Conservation (phyloP, 2,113 vertebrate species). For the Cromileptes altivelis region DNA sequence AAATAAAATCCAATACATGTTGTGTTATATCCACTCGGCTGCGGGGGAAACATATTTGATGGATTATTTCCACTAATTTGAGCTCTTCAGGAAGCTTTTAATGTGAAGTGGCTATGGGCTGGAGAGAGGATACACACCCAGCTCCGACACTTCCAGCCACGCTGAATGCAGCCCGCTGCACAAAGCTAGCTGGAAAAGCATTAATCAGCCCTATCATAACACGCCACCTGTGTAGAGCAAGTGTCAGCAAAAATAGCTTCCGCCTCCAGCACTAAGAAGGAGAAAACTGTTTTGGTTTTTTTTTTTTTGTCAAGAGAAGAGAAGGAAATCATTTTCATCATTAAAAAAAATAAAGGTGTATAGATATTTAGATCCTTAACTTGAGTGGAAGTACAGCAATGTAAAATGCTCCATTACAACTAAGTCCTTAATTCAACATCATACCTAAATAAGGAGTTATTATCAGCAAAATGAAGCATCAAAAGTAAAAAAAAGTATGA, state of each 20-base stretch:
- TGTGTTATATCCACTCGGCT: slow-evolving; percentile 20
- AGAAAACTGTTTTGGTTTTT: background rate
- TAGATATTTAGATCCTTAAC: too few species aligned
- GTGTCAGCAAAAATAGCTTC: slow-evolving; percentile 50
- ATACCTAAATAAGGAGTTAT: background rate
- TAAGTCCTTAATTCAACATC: background rate
- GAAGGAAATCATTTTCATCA: background rate
- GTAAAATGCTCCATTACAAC: background rate
- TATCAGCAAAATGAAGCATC: background rate
- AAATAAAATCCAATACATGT: slow-evolving; percentile 4
- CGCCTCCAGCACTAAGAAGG: background rate
- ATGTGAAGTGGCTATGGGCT: slow-evolving; percentile 57
- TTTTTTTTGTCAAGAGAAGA: background rate
- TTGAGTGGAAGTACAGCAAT: background rate
- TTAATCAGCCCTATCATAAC: slow-evolving; percentile 56
- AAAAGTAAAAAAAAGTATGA: background rate
- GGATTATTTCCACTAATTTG: slow-evolving; percentile 71
- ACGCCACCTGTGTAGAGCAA: slow-evolving; percentile 41
- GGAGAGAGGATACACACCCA: slow-evolving; percentile 52
- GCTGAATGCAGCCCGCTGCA: slow-evolving; percentile 21
- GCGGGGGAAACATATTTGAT: slow-evolving; percentile 54
- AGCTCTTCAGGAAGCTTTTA: slow-evolving; percentile 68
- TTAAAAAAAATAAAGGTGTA: too few species aligned
- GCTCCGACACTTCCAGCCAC: slow-evolving; percentile 50
- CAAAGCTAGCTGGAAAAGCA: slow-evolving; percentile 37